Conservation (phyloP, 2,888 invertebrate genomes). For the Ditula angustiorana region DNA sequence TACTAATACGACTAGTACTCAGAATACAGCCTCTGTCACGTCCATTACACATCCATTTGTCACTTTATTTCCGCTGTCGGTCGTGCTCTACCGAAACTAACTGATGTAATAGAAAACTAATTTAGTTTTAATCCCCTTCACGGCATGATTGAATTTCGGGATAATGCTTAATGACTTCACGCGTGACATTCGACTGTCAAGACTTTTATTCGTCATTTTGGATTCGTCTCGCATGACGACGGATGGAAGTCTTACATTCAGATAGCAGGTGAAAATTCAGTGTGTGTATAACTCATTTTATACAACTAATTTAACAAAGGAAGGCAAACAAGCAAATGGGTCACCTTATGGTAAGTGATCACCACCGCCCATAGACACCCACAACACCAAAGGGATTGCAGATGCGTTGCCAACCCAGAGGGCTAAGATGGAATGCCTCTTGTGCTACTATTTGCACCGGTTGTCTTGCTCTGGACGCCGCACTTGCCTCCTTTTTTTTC, state of each 20-base stretch:
- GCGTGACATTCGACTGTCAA: not conserved
- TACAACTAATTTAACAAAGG: no score
- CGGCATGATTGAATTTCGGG: conserved; percentile 10
- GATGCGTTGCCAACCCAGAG: no score
- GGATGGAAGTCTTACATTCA: not conserved
- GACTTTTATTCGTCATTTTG: not conserved
- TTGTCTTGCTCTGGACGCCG: no score
- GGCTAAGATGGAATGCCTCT: no score
- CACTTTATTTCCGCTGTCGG: conserved; percentile 5
- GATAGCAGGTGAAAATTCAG: no score
- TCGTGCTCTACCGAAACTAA: conserved; percentile 3
- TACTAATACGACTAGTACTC: not conserved
- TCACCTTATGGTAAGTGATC: no score
- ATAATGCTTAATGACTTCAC: not conserved
- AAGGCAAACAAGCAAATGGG: no score
- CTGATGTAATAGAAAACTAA: conserved; percentile 14
- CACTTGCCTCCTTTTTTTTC: no score
- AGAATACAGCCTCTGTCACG: not conserved
- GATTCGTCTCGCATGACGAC: not conserved
- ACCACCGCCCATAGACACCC: no score
- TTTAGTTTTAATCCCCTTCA: conserved; percentile 9
- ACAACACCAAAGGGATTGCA: no score
- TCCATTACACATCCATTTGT: not conserved
- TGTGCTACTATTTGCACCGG: no score
- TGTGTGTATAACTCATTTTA: no score